phyloP scores from a whole-genome alignment of 64 coral and sea anemone species.

The Pocillopora verrucosa region DNA sequence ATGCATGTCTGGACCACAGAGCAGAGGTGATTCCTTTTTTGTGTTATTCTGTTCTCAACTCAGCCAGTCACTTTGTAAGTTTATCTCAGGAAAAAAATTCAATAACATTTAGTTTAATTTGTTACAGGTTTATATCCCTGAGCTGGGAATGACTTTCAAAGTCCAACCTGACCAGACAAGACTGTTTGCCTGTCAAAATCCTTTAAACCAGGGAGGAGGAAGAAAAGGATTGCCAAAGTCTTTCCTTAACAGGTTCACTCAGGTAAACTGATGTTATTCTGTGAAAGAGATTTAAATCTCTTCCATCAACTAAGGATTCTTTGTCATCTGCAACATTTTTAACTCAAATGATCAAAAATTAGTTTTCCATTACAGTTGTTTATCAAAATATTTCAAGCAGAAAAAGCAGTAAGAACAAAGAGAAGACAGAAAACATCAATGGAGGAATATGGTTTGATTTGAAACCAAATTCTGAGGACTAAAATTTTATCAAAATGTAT shows the following conservation, averaged over 20 bases:
- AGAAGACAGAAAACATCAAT: no score
- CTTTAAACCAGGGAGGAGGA: conserved; percentile 93
- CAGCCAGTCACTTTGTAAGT: no score
- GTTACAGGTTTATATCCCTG: conserved; percentile 92
- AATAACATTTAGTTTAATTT: not conserved
- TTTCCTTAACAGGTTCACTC: conserved; percentile 96
- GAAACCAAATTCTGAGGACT: no score
- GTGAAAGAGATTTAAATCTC: not conserved
- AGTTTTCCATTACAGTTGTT: no score
- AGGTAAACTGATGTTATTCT: conserved; percentile 39
- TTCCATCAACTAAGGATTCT: not conserved
- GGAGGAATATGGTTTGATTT: no score
- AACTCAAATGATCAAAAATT: no score
- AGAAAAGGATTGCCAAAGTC: conserved; percentile 98
- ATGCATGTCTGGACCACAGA: conserved; percentile 93
- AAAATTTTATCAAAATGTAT: no score
- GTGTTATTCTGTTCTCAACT: not conserved
- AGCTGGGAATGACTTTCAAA: conserved; percentile 89
- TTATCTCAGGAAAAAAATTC: no score
- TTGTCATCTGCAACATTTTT: not conserved
- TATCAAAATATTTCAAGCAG: no score
- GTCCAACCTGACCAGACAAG: conserved; percentile 78
- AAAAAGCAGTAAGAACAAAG: no score
- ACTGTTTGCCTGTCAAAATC: conserved; percentile 98
- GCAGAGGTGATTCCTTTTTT: conserved; percentile 63